These are phyloP conservation scores for Perdita meconis DNA, from an alignment of 2,888 invertebrate species.

Conservation along the genomic window DNA sequence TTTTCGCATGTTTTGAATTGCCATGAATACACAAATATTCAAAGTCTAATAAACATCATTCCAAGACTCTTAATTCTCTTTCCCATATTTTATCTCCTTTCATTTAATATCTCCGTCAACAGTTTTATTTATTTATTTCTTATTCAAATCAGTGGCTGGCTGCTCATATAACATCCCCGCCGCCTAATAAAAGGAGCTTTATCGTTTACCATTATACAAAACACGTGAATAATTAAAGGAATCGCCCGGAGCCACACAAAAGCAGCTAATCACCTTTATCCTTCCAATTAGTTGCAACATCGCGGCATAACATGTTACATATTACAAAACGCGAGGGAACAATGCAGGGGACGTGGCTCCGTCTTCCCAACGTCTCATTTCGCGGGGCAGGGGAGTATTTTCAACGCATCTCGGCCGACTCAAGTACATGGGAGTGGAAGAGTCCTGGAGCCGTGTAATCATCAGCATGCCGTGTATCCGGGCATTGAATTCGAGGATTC, in stretches of 20 bases:
- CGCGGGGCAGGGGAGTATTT: constrained; percentile 29
- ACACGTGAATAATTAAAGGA: too few species aligned
- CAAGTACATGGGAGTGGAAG: constrained; percentile 60
- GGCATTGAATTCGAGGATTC: constrained; percentile 78
- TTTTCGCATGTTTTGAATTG: too few species aligned
- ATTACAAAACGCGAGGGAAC: constrained; percentile 44
- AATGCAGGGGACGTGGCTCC: constrained; percentile 27
- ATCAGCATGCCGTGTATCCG: constrained; percentile 78
- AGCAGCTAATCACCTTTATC: not conserved
- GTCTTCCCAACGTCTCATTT: constrained; percentile 23
- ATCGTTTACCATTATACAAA: too few species aligned
- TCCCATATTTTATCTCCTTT: not conserved
- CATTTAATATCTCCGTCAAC: not conserved
- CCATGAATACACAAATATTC: too few species aligned
- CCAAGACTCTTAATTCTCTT: too few species aligned
- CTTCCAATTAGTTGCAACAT: not conserved
- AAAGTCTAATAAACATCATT: too few species aligned
- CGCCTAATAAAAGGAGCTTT: too few species aligned
- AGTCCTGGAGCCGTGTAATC: constrained; percentile 67
- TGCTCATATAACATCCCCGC: too few species aligned
- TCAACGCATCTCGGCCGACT: constrained; percentile 38
- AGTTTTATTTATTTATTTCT: not conserved
- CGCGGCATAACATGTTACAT: constrained; percentile 8
- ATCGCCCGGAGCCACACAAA: not conserved
- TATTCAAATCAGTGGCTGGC: too few species aligned